phyloP scores from a whole-genome alignment of 53 echinoderm and acorn worm genomes.

The Glandiceps talaboti region DNA sequence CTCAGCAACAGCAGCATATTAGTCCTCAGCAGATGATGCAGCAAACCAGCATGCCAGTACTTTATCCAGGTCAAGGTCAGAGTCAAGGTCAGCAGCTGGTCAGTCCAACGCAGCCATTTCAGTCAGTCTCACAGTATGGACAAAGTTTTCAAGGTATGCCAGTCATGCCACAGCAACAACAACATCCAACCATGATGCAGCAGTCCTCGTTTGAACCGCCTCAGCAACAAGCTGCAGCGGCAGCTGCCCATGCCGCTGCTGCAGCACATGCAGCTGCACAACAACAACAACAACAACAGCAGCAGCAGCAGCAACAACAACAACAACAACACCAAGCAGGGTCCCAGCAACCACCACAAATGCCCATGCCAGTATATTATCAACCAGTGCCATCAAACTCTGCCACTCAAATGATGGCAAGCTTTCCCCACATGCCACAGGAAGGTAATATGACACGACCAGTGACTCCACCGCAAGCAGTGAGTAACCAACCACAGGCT shows the following conservation, averaged over 20 bases:
- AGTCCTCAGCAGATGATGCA: constrained; percentile 37
- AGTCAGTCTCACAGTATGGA: neutral
- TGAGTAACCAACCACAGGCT: neutral
- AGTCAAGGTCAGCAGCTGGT: neutral
- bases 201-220: neutral
- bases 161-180: constrained; percentile 10
- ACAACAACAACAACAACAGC: too few relatives aligned
- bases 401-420: neutral
- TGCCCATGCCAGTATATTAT: constrained; percentile 44
- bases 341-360: constrained; percentile 39
- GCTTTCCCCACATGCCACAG: neutral
- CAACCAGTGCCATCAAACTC: constrained; percentile 20
- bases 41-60: neutral
- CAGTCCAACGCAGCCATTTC: neutral
- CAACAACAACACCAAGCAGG: constrained; percentile 37
- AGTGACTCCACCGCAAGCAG: neutral
- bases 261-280: constrained; percentile 20
- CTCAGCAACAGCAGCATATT: constrained; percentile 35
- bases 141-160: neutral
- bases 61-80: neutral
- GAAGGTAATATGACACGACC: neutral
- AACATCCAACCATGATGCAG: constrained; percentile 6
- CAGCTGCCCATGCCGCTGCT: neutral
- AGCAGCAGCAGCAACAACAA: constrained; percentile 31
- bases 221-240: neutral